These are phyloP conservation scores for Chesias legatella DNA, from an alignment of 2,888 invertebrate genomes.

Conservation along the genomic window DNA sequence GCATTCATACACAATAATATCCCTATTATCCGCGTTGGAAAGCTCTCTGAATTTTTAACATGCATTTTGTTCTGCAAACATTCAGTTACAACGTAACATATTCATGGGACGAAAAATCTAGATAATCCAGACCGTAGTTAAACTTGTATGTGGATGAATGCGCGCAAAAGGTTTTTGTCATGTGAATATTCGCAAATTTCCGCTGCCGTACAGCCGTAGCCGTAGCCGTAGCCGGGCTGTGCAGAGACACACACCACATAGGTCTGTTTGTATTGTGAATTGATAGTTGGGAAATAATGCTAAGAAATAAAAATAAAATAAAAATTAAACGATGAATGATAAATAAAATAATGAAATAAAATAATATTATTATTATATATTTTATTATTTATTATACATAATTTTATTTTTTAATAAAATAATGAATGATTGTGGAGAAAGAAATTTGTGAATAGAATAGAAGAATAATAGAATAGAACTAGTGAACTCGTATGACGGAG, in stretches of 20 bases:
- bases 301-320: too few species aligned
- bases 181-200: conserved; percentile 7
- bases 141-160: conserved; percentile 20
- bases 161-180: conserved; percentile 17
- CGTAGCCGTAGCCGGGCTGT: not conserved
- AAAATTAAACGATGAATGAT: too few species aligned
- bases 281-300: too few species aligned
- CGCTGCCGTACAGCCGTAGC: not conserved
- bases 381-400: too few species aligned
- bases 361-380: too few species aligned
- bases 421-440: too few species aligned
- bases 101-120: conserved; percentile 20
- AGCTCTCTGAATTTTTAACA: conserved; percentile 13
- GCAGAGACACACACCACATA: not conserved
- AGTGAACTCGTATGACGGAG: too few species aligned
- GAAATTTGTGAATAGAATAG: too few species aligned
- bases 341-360: too few species aligned
- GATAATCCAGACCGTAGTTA: conserved; percentile 18
- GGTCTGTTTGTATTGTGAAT: too few species aligned
- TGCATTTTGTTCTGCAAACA: conserved; percentile 21
- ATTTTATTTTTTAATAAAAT: too few species aligned
- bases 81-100: conserved; percentile 22
- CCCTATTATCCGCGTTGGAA: conserved; percentile 6
- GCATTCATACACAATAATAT: conserved; percentile 8
- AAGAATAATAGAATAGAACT: too few species aligned